Conservation (phyloP, 1,140 invertebrate genomes). For the Pogonomyrmex californicus region DNA sequence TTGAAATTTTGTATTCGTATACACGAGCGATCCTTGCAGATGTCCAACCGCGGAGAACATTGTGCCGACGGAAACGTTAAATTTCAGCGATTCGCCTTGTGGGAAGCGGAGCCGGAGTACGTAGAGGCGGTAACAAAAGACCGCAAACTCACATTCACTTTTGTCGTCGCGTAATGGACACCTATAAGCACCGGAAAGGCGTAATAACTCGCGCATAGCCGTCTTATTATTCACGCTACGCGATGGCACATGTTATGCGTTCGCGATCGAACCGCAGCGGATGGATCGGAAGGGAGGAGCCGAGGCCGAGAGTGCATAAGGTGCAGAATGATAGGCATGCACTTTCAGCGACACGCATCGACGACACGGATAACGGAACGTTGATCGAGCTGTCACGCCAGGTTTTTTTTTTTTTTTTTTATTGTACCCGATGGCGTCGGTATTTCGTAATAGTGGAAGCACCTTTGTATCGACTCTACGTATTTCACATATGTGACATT, state of each 20-base stretch:
- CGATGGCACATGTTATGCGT: slow-evolving; percentile 78
- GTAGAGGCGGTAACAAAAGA: slow-evolving; percentile 77
- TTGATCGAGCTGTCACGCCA: slow-evolving; percentile 39
- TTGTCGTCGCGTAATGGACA: slow-evolving; percentile 80
- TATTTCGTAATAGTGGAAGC: slow-evolving; percentile 46
- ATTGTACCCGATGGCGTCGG: slow-evolving; percentile 28
- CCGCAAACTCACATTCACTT: slow-evolving; percentile 57
- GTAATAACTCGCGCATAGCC: slow-evolving; percentile 81
- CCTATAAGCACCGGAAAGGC: slow-evolving; percentile 83
- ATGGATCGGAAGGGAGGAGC: slow-evolving; percentile 43
- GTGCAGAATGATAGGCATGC: slow-evolving; percentile 33
- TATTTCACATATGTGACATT: slow-evolving; percentile 49
- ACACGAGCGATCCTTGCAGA: slow-evolving; percentile 30
- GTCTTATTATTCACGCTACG: slow-evolving; percentile 80
- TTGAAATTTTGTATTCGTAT: background rate
- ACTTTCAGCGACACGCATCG: slow-evolving; percentile 40
- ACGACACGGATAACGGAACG: slow-evolving; percentile 19
- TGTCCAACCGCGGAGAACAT: slow-evolving; percentile 55
- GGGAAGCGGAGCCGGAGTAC: slow-evolving; percentile 53
- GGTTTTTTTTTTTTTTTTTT: slow-evolving; percentile 1
- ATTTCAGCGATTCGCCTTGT: slow-evolving; percentile 66
- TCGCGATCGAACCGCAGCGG: slow-evolving; percentile 58
- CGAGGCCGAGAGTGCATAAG: slow-evolving; percentile 44
- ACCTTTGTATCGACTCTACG: slow-evolving; percentile 37
- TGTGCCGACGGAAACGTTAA: slow-evolving; percentile 72